A percentile compares a stretch with the other conserved stretches of the same genome.
phyloP scores from a whole-genome alignment of 2,888 invertebrate species.

The Trachelus stipa region DNA sequence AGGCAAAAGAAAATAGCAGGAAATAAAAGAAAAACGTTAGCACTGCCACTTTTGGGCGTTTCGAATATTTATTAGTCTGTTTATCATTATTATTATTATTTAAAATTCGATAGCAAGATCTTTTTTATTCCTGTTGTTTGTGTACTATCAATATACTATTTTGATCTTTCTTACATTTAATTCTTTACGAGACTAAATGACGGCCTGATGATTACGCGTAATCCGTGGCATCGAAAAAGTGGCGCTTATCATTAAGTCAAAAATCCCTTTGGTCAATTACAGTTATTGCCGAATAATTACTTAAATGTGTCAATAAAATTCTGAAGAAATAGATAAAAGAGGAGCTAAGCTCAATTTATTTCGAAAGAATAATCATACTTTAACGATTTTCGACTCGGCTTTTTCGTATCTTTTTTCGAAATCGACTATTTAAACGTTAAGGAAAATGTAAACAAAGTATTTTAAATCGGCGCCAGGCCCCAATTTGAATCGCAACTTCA shows the following conservation, averaged over 20 bases:
- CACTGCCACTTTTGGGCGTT: not conserved
- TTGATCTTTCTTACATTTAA: not conserved
- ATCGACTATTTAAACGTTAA: not conserved
- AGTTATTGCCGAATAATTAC: slow-evolving; percentile 27
- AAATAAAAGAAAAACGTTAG: not conserved
- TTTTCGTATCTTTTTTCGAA: slow-evolving; percentile 1
- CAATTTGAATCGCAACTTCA: not conserved
- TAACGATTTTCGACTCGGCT: not conserved
- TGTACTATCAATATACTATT: not conserved
- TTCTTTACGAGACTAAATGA: not conserved
- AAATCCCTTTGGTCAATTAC: slow-evolving; percentile 48
- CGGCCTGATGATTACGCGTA: not conserved
- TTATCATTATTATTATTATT: not conserved
- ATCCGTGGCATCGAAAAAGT: not conserved
- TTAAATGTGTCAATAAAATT: not conserved
- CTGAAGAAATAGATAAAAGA: not conserved
- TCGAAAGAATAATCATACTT: not conserved
- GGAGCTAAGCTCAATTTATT: slow-evolving; percentile 31
- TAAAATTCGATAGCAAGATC: not conserved
- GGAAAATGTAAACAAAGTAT: not conserved
- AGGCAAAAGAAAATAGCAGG: not conserved
- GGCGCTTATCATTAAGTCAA: slow-evolving; percentile 10
- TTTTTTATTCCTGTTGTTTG: not conserved
- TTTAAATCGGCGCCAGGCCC: not conserved
- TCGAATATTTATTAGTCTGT: not conserved